Evolutionary conservation across 2,888 invertebrate species (phyloP).

Genomic region (Xiphydria camelus): DNA sequence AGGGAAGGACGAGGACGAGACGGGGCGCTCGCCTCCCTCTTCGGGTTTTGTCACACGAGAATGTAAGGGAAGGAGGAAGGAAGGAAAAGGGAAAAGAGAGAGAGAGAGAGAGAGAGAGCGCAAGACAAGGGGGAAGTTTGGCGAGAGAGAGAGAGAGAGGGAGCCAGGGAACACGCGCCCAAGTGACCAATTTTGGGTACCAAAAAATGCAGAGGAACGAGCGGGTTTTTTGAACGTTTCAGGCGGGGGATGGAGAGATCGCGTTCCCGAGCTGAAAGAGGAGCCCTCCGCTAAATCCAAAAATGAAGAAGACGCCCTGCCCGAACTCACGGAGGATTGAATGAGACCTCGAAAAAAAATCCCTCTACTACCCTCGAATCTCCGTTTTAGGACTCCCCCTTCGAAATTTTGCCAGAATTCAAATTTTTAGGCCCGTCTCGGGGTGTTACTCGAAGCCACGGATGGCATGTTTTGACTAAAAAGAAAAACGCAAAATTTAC

Average conservation of each 20-base stretch:
- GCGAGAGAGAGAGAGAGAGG: neutral
- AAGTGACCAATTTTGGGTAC: conserved; percentile 15
- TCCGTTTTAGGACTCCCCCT: too few relatives aligned
- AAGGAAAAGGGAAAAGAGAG: conserved; percentile 18
- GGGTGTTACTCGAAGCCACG: too few relatives aligned
- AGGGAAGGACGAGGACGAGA: too few relatives aligned
- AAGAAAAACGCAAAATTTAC: too few relatives aligned
- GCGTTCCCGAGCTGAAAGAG: conserved; percentile 56
- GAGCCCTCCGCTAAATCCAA: conserved; percentile 47
- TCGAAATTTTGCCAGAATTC: too few relatives aligned
- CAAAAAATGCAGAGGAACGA: conserved; percentile 37
- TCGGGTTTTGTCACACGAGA: too few relatives aligned
- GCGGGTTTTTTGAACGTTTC: conserved; percentile 53
- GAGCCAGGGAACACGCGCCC: conserved; percentile 8
- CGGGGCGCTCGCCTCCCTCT: too few relatives aligned
- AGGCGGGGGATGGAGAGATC: conserved; percentile 57
- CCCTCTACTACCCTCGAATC: too few relatives aligned
- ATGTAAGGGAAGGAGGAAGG: conserved; percentile 15
- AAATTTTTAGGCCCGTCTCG: conserved; percentile 19
- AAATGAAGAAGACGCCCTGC: conserved; percentile 36
- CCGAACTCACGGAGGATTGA: conserved; percentile 43
- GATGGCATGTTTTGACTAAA: too few relatives aligned
- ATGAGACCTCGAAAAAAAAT: conserved; percentile 1
- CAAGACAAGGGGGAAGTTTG: conserved; percentile 9
- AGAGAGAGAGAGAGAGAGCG: conserved; percentile 4